Percentiles rank a stretch among this genome's conserved stretches.
Evolutionary conservation across 1,140 invertebrate species (phyloP).

Genomic region (Helicoverpa zea): DNA sequence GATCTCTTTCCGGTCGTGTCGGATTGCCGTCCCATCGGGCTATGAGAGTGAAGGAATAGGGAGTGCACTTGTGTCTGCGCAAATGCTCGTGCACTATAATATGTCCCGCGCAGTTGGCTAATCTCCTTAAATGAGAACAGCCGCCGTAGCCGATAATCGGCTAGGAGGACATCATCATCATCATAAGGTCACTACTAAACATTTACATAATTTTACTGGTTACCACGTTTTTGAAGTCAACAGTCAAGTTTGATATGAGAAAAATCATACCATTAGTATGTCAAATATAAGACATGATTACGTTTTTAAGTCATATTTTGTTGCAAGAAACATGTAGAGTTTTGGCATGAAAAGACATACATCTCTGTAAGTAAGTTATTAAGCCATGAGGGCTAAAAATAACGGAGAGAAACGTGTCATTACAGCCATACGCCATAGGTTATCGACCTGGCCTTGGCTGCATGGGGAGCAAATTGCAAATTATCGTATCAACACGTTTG

Average conservation of each 20-base stretch:
- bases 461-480: conserved; percentile 4
- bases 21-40: no score
- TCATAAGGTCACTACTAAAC: background rate
- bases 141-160: no score
- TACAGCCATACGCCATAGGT: conserved; percentile 16
- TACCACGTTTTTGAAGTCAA: background rate
- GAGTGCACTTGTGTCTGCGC: no score
- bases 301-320: background rate
- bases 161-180: no score
- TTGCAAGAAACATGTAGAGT: background rate
- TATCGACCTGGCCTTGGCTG: conserved; percentile 11
- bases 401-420: conserved; percentile 6
- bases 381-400: background rate
- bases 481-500: background rate
- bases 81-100: no score
- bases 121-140: no score
- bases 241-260: background rate
- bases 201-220: background rate
- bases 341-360: background rate
- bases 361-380: background rate
- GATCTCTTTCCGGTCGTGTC: no score
- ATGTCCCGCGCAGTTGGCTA: no score
- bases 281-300: background rate
- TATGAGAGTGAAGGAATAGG: no score
- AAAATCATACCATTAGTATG: background rate